Conservation (phyloP, 1,140 invertebrate genomes). For the Scaptomyza graminum region DNA sequence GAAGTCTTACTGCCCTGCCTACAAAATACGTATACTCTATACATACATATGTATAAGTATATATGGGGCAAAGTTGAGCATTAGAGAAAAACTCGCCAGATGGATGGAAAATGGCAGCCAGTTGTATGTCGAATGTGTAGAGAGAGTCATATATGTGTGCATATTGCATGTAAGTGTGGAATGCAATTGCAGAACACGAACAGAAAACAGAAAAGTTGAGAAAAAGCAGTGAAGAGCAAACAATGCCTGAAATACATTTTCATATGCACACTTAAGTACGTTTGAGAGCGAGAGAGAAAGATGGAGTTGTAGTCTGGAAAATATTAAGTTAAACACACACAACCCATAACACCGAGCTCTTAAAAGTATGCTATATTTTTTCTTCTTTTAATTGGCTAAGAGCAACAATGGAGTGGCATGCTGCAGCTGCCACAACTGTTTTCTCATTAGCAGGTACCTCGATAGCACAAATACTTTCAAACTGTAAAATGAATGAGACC, state of each 20-base stretch:
- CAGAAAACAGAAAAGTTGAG: constrained; percentile 2
- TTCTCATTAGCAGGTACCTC: constrained; percentile 29
- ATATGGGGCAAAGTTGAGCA: constrained; percentile 25
- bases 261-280: constrained; percentile 50
- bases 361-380: constrained; percentile 6
- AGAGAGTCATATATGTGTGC: neutral
- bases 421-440: constrained; percentile 8
- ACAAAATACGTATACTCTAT: neutral
- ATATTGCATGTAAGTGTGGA: constrained; percentile 1
- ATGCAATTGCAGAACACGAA: constrained; percentile 2
- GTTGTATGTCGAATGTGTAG: neutral
- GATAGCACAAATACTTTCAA: neutral
- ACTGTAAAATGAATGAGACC: too few species aligned
- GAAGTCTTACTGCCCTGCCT: neutral
- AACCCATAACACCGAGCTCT: neutral
- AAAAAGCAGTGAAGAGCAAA: neutral
- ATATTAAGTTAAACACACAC: constrained; percentile 40
- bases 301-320: constrained; percentile 7
- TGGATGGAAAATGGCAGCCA: constrained; percentile 6
- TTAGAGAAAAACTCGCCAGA: constrained; percentile 27
- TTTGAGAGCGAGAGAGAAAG: constrained; percentile 18
- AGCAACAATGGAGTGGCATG: neutral
- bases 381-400: constrained; percentile 6
- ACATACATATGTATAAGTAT: neutral
- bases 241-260: constrained; percentile 20